Conservation (phyloP, 2,113 vertebrate species). For the Hippocampus zosterae region DNA sequence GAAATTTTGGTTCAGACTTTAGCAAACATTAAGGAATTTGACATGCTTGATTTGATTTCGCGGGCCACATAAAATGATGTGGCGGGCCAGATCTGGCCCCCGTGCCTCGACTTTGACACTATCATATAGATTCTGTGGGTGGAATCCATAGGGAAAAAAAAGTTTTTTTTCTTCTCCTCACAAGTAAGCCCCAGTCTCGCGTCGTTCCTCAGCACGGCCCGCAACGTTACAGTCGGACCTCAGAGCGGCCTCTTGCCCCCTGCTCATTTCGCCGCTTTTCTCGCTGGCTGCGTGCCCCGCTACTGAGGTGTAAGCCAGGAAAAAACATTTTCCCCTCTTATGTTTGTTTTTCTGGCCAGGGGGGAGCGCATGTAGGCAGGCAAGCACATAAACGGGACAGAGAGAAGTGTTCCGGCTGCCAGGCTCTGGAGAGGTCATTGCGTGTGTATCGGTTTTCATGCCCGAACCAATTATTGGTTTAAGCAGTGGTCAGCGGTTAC, state of each 20-base stretch:
- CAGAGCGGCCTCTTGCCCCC: conserved; percentile 47
- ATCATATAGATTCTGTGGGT: background rate
- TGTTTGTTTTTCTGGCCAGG: conserved; percentile 66
- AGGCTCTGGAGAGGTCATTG: conserved; percentile 47
- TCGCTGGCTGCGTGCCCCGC: conserved; percentile 43
- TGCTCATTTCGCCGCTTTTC: conserved; percentile 39
- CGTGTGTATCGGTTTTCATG: conserved; percentile 54
- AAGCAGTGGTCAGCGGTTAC: conserved; percentile 53
- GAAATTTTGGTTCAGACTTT: no score
- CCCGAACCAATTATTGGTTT: conserved; percentile 64
- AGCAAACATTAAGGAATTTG: no score
- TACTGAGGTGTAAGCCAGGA: conserved; percentile 63
- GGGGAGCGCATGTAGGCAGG: conserved; percentile 39
- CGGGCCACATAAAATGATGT: no score
- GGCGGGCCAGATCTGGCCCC: no score
- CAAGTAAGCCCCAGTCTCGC: conserved; percentile 32
- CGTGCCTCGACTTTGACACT: no score
- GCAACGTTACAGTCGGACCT: conserved; percentile 38
- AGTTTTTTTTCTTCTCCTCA: conserved; percentile 7
- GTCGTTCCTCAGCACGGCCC: background rate
- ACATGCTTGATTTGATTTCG: no score
- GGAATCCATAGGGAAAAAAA: conserved; percentile 11
- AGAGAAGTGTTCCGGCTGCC: conserved; percentile 45
- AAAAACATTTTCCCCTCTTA: conserved; percentile 39
- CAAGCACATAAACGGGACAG: conserved; percentile 38